Conservation (phyloP, 2,113 vertebrate genomes). For the Alosa alosa region DNA sequence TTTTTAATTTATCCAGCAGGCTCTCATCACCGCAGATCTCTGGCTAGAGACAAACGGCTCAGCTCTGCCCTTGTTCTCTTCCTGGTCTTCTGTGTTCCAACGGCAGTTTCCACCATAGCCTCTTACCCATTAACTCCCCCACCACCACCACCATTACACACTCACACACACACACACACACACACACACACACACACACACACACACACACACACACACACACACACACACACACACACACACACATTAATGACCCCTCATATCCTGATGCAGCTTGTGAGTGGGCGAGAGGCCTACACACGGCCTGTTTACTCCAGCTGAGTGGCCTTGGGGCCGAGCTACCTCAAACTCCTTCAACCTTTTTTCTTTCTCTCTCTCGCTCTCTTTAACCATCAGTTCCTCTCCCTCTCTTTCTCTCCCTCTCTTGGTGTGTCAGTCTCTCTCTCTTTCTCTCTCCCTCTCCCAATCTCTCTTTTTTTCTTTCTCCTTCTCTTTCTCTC, state of each 20-base stretch:
- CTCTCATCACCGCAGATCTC: not conserved
- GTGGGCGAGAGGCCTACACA: not conserved
- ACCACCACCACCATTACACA: not conserved
- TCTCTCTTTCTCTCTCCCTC: not conserved
- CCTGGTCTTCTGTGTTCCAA: not conserved
- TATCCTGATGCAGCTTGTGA: not conserved
- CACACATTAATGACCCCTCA: not conserved
- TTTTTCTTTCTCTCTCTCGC: not conserved
- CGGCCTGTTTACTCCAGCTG: not conserved
- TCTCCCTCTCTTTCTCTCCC: not conserved
- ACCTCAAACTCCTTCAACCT: not conserved
- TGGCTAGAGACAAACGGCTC: not conserved
- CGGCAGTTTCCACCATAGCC: not conserved
- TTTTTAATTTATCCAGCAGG: not conserved
- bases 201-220: not conserved
- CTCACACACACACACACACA: not conserved
- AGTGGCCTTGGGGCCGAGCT: not conserved
- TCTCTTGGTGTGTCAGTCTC: no score
- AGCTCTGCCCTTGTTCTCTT: not conserved
- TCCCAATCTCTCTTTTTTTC: not conserved
- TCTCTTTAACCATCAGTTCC: not conserved
- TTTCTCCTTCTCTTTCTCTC: not conserved
- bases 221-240: slow-evolving; percentile 4
- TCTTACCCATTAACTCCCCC: not conserved
- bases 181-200: not conserved